Evolutionary conservation across 2,888 invertebrate species (phyloP).

Genomic region (Napeogenes sylphis): DNA sequence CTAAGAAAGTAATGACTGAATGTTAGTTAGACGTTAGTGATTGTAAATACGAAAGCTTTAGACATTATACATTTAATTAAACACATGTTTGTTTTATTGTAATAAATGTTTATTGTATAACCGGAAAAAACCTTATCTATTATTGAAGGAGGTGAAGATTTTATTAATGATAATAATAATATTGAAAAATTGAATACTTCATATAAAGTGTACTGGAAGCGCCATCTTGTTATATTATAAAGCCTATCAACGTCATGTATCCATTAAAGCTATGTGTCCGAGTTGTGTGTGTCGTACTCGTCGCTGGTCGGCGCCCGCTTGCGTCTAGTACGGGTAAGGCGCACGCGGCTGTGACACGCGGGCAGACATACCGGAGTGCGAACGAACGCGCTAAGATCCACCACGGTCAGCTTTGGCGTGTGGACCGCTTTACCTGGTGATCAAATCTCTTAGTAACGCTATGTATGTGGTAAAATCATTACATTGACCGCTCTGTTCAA

Average conservation of each 20-base stretch:
- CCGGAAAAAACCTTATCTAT: conserved; percentile 4
- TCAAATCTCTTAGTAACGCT: not conserved
- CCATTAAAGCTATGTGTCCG: conserved; percentile 36
- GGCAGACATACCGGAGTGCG: conserved; percentile 39
- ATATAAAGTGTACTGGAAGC: conserved; percentile 32
- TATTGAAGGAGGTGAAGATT: not conserved
- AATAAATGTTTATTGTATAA: conserved; percentile 15
- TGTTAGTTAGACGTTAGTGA: conserved; percentile 70
- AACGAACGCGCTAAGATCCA: conserved; percentile 64
- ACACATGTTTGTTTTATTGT: conserved; percentile 47
- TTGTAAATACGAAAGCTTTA: conserved; percentile 74
- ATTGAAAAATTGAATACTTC: conserved; percentile 5
- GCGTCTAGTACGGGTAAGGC: conserved; percentile 40
- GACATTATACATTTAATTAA: conserved; percentile 75
- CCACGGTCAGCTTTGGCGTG: conserved; percentile 62
- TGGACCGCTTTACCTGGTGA: conserved; percentile 57
- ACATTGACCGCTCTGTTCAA: not conserved
- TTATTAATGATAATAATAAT: not conserved
- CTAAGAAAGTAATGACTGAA: conserved; percentile 74
- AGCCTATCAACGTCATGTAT: not conserved
- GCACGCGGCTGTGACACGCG: conserved; percentile 31
- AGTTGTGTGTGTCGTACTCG: conserved; percentile 67
- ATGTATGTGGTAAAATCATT: not conserved
- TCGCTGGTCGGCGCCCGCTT: conserved; percentile 57
- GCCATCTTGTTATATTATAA: conserved; percentile 14